Conservation (phyloP, 2,888 invertebrate genomes). For the Bhutanitis thaidina region DNA sequence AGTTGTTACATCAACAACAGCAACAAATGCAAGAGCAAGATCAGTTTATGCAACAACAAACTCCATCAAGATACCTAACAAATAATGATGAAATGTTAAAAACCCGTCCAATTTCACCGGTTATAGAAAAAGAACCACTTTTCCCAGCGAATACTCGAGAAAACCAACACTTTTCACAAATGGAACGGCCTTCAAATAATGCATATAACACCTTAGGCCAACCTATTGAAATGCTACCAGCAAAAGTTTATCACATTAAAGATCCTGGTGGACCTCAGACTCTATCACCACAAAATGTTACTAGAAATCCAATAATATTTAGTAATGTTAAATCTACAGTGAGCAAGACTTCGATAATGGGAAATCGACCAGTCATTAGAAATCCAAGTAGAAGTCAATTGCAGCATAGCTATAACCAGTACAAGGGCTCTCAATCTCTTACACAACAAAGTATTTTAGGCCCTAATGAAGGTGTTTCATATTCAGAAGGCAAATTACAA, state of each 20-base stretch:
- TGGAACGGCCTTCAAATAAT: constrained; percentile 30
- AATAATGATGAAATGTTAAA: not conserved
- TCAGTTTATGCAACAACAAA: constrained; percentile 24
- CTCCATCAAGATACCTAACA: not conserved
- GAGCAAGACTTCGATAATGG: constrained; percentile 62
- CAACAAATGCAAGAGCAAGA: constrained; percentile 23
- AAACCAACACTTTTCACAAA: constrained; percentile 19
- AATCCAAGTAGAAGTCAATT: constrained; percentile 57
- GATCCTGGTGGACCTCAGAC: constrained; percentile 52
- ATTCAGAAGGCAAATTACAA: constrained; percentile 52
- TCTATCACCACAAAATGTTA: constrained; percentile 46
- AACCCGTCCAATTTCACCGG: constrained; percentile 18
- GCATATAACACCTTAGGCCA: constrained; percentile 66
- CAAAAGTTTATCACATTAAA: constrained; percentile 36
- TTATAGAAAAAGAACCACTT: constrained; percentile 49
- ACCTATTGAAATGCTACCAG: constrained; percentile 55
- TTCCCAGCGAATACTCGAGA: constrained; percentile 50
- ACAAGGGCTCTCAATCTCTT: constrained; percentile 61
- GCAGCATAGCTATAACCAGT: constrained; percentile 62
- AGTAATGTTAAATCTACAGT: constrained; percentile 56
- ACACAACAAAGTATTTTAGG: constrained; percentile 52
- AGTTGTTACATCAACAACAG: constrained; percentile 29
- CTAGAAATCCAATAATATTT: constrained; percentile 32
- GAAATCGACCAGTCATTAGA: constrained; percentile 39
- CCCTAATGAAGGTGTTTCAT: constrained; percentile 34